These are phyloP conservation scores for Macrosiphum euphorbiae DNA, from an alignment of 2,888 invertebrate genomes.

Conservation along the genomic window DNA sequence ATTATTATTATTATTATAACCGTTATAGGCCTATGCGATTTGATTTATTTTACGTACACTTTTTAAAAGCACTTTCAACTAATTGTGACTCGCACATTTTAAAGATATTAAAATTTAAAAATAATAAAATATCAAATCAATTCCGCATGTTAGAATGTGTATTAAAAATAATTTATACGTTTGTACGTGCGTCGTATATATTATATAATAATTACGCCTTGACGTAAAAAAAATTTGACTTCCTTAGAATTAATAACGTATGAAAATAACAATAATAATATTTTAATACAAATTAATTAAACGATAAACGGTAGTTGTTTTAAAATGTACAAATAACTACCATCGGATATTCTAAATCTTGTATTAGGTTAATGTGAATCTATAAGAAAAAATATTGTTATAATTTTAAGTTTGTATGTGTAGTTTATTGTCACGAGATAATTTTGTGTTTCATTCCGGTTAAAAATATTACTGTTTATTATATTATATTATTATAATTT, in stretches of 20 bases:
- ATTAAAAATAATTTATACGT: constrained; percentile 44
- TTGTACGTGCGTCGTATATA: constrained; percentile 40
- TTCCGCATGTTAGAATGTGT: constrained; percentile 30
- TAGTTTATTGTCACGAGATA: constrained; percentile 49
- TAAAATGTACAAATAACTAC: constrained; percentile 55
- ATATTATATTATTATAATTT: constrained; percentile 26
- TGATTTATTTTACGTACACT: constrained; percentile 47
- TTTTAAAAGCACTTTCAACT: constrained; percentile 62
- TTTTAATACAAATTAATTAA: constrained; percentile 12
- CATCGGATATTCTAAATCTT: constrained; percentile 61
- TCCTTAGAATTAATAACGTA: constrained; percentile 55
- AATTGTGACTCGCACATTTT: constrained; percentile 64
- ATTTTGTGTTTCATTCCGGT: constrained; percentile 14
- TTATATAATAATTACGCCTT: background rate
- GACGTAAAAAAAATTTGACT: constrained; percentile 56
- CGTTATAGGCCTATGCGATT: constrained; percentile 33
- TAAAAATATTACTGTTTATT: background rate
- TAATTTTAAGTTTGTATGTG: constrained; percentile 53
- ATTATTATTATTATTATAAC: background rate
- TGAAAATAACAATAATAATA: constrained; percentile 4
- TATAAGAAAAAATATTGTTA: constrained; percentile 39
- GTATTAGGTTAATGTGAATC: constrained; percentile 49
- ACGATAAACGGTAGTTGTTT: constrained; percentile 56
- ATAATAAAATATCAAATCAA: constrained; percentile 26
- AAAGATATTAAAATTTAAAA: constrained; percentile 34